Evolutionary conservation across 2,113 vertebrate species (phyloP).

Genomic region (Atherinomorus stipes): DNA sequence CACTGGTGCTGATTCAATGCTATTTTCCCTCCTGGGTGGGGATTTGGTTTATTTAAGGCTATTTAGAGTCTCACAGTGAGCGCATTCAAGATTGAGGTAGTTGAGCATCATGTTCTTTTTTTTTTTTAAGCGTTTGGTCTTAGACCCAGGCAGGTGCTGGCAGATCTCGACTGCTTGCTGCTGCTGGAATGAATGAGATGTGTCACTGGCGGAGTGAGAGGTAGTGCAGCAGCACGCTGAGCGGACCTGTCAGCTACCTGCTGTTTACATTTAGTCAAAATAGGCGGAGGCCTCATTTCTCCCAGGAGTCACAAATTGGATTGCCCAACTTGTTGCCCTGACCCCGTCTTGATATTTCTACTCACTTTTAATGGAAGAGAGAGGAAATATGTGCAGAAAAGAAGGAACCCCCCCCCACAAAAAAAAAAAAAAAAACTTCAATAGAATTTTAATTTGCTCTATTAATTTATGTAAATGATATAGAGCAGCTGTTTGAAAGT

Average conservation of each 20-base stretch:
- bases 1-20: constrained; percentile 10
- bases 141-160: constrained; percentile 7
- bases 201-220: constrained; percentile 46
- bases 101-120: constrained; percentile 26
- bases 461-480: constrained; percentile 80
- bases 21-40: not conserved
- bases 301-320: constrained; percentile 68
- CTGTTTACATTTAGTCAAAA: constrained; percentile 71
- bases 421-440: constrained; percentile 56
- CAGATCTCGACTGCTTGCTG: constrained; percentile 51
- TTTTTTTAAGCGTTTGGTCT: constrained; percentile 29
- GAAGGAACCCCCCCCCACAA: not conserved
- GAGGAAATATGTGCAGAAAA: constrained; percentile 27
- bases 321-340: constrained; percentile 63
- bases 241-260: constrained; percentile 67
- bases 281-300: constrained; percentile 69
- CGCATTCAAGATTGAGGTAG: constrained; percentile 20
- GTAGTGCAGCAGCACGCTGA: constrained; percentile 31
- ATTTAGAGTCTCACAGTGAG: constrained; percentile 24
- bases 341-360: constrained; percentile 62
- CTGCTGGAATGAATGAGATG: constrained; percentile 55
- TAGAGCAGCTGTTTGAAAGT: constrained; percentile 77
- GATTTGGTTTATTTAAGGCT: constrained; percentile 22
- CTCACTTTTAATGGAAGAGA: constrained; percentile 47
- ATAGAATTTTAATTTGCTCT: constrained; percentile 74